These are phyloP conservation scores for Fulmarus glacialis DNA, from an alignment of 2,113 vertebrate species.

Conservation along the genomic window DNA sequence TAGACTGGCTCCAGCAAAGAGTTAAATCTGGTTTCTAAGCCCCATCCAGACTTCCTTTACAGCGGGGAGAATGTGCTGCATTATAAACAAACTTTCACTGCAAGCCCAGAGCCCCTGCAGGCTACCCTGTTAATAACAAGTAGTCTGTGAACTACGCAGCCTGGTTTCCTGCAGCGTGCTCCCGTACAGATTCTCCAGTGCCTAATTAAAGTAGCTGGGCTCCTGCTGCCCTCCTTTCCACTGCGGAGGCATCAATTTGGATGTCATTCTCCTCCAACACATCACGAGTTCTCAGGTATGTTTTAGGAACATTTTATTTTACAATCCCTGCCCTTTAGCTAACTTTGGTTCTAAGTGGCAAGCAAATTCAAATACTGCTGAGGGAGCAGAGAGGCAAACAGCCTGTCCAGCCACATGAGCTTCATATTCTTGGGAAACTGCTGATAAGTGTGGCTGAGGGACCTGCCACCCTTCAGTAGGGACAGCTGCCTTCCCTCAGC, in stretches of 20 bases:
- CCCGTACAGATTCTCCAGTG: constrained; percentile 11
- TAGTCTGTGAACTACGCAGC: neutral
- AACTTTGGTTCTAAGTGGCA: neutral
- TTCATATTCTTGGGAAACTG: neutral
- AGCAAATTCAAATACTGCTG: neutral
- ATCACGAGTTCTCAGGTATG: neutral
- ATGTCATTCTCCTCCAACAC: neutral
- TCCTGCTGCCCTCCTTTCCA: constrained; percentile 25
- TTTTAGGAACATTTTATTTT: constrained; percentile 4
- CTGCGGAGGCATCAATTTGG: constrained; percentile 23
- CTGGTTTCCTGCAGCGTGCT: neutral
- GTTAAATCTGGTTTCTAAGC: constrained; percentile 23
- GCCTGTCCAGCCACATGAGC: neutral
- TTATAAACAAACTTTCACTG: constrained; percentile 20
- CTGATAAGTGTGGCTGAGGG: fast-evolving
- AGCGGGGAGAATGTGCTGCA: neutral
- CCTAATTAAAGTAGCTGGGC: constrained; percentile 42
- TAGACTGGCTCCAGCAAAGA: neutral
- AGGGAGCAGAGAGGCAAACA: neutral
- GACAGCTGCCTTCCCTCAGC: neutral
- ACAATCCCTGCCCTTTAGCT: constrained; percentile 9
- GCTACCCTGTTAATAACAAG: constrained; percentile 34
- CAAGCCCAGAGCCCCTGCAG: constrained; percentile 15
- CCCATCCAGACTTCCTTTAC: neutral
- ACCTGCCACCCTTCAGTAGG: neutral